phyloP scores from a whole-genome alignment of 2,113 vertebrate genomes.

The Casuarius casuarius region DNA sequence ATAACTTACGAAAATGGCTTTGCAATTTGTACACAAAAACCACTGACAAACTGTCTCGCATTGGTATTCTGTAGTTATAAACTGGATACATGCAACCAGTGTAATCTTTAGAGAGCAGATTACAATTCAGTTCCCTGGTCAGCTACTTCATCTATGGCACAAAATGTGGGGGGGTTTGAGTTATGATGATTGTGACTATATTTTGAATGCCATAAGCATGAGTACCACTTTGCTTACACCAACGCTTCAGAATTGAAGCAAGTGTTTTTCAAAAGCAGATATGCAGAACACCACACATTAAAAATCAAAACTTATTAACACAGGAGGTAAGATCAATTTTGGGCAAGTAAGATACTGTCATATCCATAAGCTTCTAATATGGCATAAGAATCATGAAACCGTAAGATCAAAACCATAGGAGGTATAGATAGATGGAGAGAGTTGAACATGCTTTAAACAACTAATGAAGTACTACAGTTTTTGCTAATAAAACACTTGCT shows the following conservation, averaged over 20 bases:
- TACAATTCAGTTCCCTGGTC: neutral
- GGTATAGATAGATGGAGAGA: neutral
- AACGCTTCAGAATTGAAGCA: neutral
- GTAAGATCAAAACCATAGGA: neutral
- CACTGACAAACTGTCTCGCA: neutral
- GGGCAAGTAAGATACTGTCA: neutral
- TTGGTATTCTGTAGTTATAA: neutral
- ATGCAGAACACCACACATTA: neutral
- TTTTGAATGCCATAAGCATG: neutral
- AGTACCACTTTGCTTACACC: neutral
- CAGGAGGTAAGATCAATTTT: neutral
- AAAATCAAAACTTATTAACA: neutral
- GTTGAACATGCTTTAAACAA: neutral
- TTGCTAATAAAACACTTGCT: neutral
- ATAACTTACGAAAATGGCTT: neutral
- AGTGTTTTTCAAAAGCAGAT: neutral
- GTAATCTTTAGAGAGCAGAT: neutral
- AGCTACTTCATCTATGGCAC: neutral
- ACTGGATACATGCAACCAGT: neutral
- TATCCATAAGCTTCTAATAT: neutral
- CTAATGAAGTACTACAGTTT: neutral
- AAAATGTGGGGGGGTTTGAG: neutral
- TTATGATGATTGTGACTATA: neutral
- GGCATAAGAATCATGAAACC: neutral
- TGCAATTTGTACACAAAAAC: neutral